Conservation (phyloP, 37 sponge, comb jelly and placozoan genomes). For the Aphrocallistes beatrix region DNA sequence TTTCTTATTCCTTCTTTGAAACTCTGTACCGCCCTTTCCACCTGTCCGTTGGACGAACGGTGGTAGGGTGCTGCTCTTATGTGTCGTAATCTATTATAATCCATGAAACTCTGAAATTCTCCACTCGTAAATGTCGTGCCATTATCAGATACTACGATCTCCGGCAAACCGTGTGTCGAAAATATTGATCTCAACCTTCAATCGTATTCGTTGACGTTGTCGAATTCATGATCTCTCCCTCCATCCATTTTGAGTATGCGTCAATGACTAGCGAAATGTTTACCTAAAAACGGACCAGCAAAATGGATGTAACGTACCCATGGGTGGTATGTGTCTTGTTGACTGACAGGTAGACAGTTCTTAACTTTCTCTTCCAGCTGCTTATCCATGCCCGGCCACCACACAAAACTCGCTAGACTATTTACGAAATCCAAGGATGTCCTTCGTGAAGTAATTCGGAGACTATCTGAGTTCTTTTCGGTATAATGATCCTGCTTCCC, state of each 20-base stretch:
- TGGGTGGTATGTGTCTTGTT: background rate
- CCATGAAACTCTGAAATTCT: slow-evolving; percentile 4
- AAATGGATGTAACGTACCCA: slow-evolving; percentile 27
- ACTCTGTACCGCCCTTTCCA: slow-evolving; percentile 27
- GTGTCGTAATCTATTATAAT: slow-evolving; percentile 22
- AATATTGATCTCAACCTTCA: background rate
- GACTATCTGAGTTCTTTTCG: background rate
- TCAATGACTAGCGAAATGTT: slow-evolving; percentile 22
- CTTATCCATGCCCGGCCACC: slow-evolving; percentile 37
- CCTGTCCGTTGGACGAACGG: too few species aligned
- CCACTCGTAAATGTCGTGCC: background rate
- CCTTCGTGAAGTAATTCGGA: slow-evolving; percentile 19
- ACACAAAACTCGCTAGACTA: slow-evolving; percentile 23
- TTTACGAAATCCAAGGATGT: slow-evolving; percentile 20
- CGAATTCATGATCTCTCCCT: background rate
- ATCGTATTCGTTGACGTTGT: slow-evolving; percentile 21
- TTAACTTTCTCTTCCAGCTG: slow-evolving; percentile 8
- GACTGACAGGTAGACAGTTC: background rate
- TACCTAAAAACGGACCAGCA: slow-evolving; percentile 22
- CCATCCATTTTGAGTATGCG: slow-evolving; percentile 33
- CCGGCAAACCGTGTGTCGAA: slow-evolving; percentile 15
- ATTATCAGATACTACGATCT: slow-evolving; percentile 14
- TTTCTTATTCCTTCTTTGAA: background rate
- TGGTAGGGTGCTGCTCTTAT: slow-evolving; percentile 27
- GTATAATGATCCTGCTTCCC: too few species aligned